phyloP scores from a whole-genome alignment of 53 echinoderm and acorn worm genomes.

The Holothuria scabra region DNA sequence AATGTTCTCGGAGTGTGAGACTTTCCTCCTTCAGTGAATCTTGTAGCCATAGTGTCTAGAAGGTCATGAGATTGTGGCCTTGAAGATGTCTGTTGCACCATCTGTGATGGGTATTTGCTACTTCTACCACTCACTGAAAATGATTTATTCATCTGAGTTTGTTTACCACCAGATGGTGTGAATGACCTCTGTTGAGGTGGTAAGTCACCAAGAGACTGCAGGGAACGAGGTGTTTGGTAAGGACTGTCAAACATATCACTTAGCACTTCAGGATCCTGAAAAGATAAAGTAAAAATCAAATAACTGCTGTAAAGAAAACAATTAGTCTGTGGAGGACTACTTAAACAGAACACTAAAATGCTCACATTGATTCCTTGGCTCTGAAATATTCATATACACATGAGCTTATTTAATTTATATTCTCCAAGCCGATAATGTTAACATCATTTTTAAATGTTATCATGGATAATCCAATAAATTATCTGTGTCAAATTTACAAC shows the following conservation, averaged over 20 bases:
- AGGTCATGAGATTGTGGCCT: constrained; percentile 68
- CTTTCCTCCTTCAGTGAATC: constrained; percentile 64
- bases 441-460: too few relatives aligned
- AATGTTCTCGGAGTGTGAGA: constrained; percentile 86
- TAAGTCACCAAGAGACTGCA: not conserved
- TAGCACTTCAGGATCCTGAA: constrained; percentile 17
- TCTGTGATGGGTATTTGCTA: not conserved
- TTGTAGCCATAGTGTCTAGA: constrained; percentile 71
- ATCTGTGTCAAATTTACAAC: too few relatives aligned
- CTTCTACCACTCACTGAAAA: too few relatives aligned
- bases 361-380: too few relatives aligned
- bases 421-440: too few relatives aligned
- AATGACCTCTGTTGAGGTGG: constrained; percentile 40
- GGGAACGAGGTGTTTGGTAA: constrained; percentile 22
- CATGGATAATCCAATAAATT: too few relatives aligned
- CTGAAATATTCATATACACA: too few relatives aligned
- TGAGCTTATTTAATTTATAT: too few relatives aligned
- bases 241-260: constrained; percentile 31
- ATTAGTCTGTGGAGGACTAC: too few relatives aligned
- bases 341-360: too few relatives aligned
- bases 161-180: too few relatives aligned
- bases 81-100: constrained; percentile 5
- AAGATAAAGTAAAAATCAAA: constrained; percentile 3
- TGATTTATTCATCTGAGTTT: too few relatives aligned
- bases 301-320: not conserved